Evolutionary conservation across 2,888 invertebrate species (phyloP).

Genomic region (Helobdella robusta): DNA sequence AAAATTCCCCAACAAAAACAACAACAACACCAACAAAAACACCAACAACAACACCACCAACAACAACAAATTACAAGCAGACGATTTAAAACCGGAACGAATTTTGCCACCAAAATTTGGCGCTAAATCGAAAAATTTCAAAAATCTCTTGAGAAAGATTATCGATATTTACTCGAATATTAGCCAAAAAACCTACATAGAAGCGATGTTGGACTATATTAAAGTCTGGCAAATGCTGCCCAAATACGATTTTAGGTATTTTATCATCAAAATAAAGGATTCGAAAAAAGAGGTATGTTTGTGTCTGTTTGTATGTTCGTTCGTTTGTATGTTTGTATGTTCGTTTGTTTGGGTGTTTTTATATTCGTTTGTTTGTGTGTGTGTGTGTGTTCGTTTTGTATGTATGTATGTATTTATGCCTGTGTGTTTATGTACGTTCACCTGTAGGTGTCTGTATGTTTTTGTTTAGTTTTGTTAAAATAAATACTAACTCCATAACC

Average conservation of each 20-base stretch:
- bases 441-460: no score
- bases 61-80: no score
- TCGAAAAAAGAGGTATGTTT: constrained; percentile 48
- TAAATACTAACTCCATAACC: background rate
- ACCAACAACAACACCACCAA: no score
- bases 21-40: no score
- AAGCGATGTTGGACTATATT: constrained; percentile 92
- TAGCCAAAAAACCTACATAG: constrained; percentile 72
- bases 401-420: no score
- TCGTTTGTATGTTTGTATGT: background rate
- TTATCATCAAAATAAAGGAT: constrained; percentile 73
- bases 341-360: background rate
- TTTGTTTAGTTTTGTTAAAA: no score
- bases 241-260: constrained; percentile 85
- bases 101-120: no score
- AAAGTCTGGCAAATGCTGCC: constrained; percentile 96
- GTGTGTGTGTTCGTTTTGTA: background rate
- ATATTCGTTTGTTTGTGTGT: background rate
- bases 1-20: no score
- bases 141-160: constrained; percentile 67
- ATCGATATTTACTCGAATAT: constrained; percentile 93
- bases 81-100: no score
- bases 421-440: no score
- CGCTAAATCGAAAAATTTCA: no score
- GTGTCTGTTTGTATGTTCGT: background rate